Conservation (phyloP, 92 coral and sea anemone genomes). For the Bergia sp. region DNA sequence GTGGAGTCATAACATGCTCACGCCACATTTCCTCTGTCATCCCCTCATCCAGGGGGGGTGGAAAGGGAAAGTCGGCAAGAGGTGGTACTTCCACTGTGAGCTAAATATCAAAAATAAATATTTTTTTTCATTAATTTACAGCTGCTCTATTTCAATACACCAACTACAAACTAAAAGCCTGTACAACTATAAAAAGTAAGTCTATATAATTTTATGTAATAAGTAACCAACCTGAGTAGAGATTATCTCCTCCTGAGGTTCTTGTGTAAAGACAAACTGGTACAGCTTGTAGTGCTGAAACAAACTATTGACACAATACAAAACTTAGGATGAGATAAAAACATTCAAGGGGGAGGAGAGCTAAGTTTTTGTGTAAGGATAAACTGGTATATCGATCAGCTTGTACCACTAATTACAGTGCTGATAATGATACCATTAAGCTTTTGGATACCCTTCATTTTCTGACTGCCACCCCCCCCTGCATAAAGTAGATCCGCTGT, state of each 20-base stretch:
- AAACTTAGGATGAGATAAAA: neutral
- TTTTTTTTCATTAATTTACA: too few relatives aligned
- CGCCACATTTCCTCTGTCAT: constrained; percentile 93
- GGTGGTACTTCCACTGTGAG: constrained; percentile 89
- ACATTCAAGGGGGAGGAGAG: too few relatives aligned
- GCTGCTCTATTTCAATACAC: too few relatives aligned
- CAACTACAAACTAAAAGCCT: too few relatives aligned
- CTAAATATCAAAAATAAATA: constrained; percentile 41
- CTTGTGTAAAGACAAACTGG: constrained; percentile 80
- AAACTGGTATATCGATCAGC: too few relatives aligned
- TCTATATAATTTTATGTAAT: too few relatives aligned
- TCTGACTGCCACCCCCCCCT: neutral
- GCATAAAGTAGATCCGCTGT: neutral
- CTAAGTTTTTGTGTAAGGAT: too few relatives aligned
- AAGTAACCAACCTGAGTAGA: constrained; percentile 66
- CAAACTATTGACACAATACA: constrained; percentile 48
- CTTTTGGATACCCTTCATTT: too few relatives aligned
- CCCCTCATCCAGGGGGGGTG: constrained; percentile 98
- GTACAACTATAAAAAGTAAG: too few relatives aligned
- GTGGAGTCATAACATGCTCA: constrained; percentile 84
- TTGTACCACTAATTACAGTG: too few relatives aligned
- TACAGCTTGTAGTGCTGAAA: constrained; percentile 94
- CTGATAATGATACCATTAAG: too few relatives aligned
- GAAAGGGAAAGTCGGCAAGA: constrained; percentile 82
- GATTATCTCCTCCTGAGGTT: constrained; percentile 73